A percentile compares a stretch with the other conserved stretches of the same genome.
Evolutionary conservation across 2,888 invertebrate species (phyloP).

Genomic region (Disparrhopalites patrizii): DNA sequence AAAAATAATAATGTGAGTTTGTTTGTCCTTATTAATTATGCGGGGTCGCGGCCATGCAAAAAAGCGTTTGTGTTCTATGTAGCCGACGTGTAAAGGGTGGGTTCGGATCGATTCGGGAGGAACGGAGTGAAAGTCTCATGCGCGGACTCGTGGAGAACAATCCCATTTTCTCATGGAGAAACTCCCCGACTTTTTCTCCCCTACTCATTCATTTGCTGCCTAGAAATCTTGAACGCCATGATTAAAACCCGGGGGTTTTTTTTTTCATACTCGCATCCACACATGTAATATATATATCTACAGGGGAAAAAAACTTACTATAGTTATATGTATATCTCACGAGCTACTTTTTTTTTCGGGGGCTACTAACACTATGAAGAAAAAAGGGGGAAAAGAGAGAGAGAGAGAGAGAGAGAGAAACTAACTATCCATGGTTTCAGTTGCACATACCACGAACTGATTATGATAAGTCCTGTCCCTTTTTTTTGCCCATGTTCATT

Average conservation of each 20-base stretch:
- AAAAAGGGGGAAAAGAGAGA: not conserved
- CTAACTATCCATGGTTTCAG: not conserved
- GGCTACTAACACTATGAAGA: too few relatives aligned
- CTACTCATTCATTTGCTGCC: constrained; percentile 45
- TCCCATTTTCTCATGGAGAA: constrained; percentile 41
- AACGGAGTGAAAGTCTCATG: constrained; percentile 33
- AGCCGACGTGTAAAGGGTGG: constrained; percentile 30
- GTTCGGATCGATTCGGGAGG: constrained; percentile 45
- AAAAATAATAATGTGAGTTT: constrained; percentile 1
- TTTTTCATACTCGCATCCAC: not conserved
- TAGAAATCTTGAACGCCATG: constrained; percentile 42
- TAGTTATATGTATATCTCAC: not conserved
- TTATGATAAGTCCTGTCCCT: constrained; percentile 15
- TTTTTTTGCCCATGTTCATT: not conserved
- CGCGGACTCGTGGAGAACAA: constrained; percentile 37
- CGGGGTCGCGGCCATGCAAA: constrained; percentile 37
- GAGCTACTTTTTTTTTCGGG: too few relatives aligned
- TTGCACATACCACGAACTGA: constrained; percentile 16
- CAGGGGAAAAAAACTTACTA: not conserved
- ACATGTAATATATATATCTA: not conserved
- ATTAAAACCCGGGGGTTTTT: constrained; percentile 39
- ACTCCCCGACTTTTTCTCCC: constrained; percentile 44
- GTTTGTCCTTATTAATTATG: constrained; percentile 37
- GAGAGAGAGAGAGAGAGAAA: not conserved
- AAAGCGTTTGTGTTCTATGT: constrained; percentile 25